Conservation (phyloP, 2,888 invertebrate genomes). For the Hydraecia micacea region DNA sequence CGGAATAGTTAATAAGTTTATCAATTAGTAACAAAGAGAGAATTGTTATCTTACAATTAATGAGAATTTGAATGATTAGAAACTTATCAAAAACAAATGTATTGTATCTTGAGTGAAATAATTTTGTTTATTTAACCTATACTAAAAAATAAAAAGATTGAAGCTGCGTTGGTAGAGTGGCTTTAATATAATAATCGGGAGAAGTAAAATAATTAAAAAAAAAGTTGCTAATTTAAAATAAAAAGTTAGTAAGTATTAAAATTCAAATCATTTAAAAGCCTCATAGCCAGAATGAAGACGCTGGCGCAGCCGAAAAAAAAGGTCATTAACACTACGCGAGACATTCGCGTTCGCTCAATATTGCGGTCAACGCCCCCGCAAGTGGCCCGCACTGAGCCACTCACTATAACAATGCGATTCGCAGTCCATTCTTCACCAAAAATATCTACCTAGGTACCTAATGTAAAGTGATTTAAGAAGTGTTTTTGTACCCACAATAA, state of each 20-base stretch:
- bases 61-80: conserved; percentile 25
- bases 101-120: no score
- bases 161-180: background rate
- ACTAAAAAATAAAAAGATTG: background rate
- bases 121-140: conserved; percentile 10
- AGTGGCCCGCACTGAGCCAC: conserved; percentile 75
- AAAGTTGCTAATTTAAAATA: background rate
- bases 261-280: conserved; percentile 22
- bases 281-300: conserved; percentile 67
- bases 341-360: conserved; percentile 89
- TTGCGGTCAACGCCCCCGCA: conserved; percentile 88
- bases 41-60: conserved; percentile 36
- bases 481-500: conserved; percentile 2
- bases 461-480: conserved; percentile 28
- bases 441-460: conserved; percentile 15
- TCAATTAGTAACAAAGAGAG: conserved; percentile 55
- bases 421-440: conserved; percentile 58
- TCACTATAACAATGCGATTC: conserved; percentile 67
- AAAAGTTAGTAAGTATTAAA: conserved; percentile 11
- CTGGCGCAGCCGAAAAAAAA: conserved; percentile 87
- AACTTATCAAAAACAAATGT: conserved; percentile 17
- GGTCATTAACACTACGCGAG: conserved; percentile 90
- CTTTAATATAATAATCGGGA: background rate
- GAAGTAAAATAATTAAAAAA: no score
- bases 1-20: conserved; percentile 48